Evolutionary conservation across 30 jellyfish, hydroid and myxozoan genomes (phyloP).

Genomic region (Hydractinia symbiolongicarpus): DNA sequence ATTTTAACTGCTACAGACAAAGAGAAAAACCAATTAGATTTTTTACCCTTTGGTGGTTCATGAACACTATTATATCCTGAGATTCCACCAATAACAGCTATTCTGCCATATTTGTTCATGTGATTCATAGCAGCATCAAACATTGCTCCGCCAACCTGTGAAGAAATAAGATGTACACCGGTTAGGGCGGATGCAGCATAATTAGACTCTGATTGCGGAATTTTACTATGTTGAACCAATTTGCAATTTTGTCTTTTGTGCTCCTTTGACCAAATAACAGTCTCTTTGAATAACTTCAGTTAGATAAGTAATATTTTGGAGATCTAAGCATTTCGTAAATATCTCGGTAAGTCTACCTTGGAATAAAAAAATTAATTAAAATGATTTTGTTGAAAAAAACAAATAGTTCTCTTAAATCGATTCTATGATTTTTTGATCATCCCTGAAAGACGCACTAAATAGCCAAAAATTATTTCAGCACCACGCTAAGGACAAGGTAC

Average conservation of each 20-base stretch:
- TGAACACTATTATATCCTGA: constrained; percentile 59
- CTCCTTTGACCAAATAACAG: too few relatives aligned
- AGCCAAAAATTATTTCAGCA: background rate
- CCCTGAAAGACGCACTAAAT: background rate
- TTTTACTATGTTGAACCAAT: too few relatives aligned
- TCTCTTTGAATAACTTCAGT: too few relatives aligned
- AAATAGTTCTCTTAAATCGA: background rate
- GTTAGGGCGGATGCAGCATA: too few relatives aligned
- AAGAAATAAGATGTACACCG: background rate
- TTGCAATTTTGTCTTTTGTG: too few relatives aligned
- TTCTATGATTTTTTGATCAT: background rate
- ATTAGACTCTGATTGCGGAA: too few relatives aligned
- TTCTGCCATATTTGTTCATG: constrained; percentile 65
- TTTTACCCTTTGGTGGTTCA: constrained; percentile 21
- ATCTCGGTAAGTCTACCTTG: too few relatives aligned
- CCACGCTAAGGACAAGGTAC: background rate
- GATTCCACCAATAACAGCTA: constrained; percentile 70
- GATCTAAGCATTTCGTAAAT: too few relatives aligned
- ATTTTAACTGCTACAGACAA: background rate
- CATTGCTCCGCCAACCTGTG: constrained; percentile 82
- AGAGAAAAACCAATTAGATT: too few relatives aligned
- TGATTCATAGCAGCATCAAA: constrained; percentile 66
- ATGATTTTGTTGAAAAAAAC: too few relatives aligned
- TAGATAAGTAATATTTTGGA: too few relatives aligned
- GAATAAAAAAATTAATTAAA: too few relatives aligned